These are phyloP conservation scores for Syritta pipiens DNA, from an alignment of 2,888 invertebrate species.

Conservation along the genomic window DNA sequence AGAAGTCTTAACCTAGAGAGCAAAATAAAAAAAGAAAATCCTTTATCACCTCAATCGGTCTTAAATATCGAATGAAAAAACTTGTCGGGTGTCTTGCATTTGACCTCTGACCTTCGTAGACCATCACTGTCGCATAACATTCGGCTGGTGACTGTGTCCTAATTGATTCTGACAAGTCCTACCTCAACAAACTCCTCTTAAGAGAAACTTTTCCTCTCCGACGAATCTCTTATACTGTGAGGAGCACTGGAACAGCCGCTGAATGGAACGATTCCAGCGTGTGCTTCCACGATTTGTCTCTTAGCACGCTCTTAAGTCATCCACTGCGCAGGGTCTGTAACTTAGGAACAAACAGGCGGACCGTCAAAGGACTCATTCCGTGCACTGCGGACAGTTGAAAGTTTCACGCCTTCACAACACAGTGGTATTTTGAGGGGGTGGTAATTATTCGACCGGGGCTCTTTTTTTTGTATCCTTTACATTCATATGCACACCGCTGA, in stretches of 20 bases:
- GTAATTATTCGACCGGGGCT: neutral
- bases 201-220: slow-evolving; percentile 12
- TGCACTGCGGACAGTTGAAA: slow-evolving; percentile 18
- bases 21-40: no score
- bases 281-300: slow-evolving; percentile 16
- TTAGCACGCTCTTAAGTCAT: slow-evolving; percentile 19
- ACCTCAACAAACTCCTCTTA: slow-evolving; percentile 42
- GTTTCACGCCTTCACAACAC: slow-evolving; percentile 46
- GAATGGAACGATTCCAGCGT: slow-evolving; percentile 50
- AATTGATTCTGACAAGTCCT: slow-evolving; percentile 33
- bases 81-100: no score
- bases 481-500: no score
- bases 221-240: slow-evolving; percentile 26
- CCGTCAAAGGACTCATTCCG: no score
- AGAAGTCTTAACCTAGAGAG: no score
- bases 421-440: slow-evolving; percentile 37
- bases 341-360: no score
- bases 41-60: no score
- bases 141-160: slow-evolving; percentile 14
- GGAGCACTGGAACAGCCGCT: slow-evolving; percentile 5
- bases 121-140: no score
- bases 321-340: slow-evolving; percentile 16
- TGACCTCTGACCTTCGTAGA: slow-evolving; percentile 42
- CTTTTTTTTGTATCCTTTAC: neutral
- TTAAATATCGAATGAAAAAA: no score